Evolutionary conservation across 2,797 vertebrate species (phyloP).

Genomic region (Argentina silus): DNA sequence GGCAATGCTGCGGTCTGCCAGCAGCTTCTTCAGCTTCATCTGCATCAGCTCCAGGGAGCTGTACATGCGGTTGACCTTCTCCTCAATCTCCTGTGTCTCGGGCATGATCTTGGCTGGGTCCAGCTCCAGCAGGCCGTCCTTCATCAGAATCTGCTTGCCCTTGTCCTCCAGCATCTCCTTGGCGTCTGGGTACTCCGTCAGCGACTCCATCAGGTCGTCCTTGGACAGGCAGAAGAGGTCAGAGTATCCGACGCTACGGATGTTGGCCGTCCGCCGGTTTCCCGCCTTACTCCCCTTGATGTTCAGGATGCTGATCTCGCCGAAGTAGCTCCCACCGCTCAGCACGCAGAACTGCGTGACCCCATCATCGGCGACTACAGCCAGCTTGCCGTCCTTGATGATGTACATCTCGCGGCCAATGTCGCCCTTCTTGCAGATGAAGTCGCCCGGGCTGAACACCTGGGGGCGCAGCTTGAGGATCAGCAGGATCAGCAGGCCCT

Average conservation of each 20-base stretch:
- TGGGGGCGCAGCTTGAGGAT: conserved; percentile 93
- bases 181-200: conserved; percentile 94
- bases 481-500: conserved; percentile 91
- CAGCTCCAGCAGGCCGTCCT: conserved; percentile 90
- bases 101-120: conserved; percentile 85
- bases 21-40: conserved; percentile 85
- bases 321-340: conserved; percentile 96
- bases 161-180: conserved; percentile 96
- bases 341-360: conserved; percentile 93
- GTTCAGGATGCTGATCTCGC: conserved; percentile 97
- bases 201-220: conserved; percentile 96
- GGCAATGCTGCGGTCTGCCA: conserved; percentile 79
- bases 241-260: conserved; percentile 95
- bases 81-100: conserved; percentile 88
- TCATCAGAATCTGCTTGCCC: conserved; percentile 94
- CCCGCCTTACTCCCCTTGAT: conserved; percentile 99
- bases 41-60: conserved; percentile 83
- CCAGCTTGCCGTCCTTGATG: conserved; percentile 96
- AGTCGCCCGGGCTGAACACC: conserved; percentile 96
- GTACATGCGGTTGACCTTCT: conserved; percentile 86
- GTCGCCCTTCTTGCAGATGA: conserved; percentile 97
- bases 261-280: conserved; percentile 95
- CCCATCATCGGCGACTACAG: conserved; percentile 96
- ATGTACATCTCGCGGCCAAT: conserved; percentile 99
- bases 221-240: conserved; percentile 97